Base-by-base conservation (phyloP, 1,140 invertebrate genomes). In the Lerema accius region DNA sequence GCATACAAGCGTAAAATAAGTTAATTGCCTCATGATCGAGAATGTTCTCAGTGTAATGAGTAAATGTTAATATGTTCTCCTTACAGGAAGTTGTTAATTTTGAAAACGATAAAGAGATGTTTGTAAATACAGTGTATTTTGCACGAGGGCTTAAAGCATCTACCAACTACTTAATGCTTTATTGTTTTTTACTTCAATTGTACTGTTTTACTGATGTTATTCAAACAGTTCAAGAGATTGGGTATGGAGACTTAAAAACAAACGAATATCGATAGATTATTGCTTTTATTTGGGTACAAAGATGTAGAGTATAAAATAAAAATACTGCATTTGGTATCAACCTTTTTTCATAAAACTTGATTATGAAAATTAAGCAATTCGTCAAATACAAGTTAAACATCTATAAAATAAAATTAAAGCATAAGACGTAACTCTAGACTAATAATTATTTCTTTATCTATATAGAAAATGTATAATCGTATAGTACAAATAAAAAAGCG, bases 221-320 rank as follows among this genome's bases (percentile, higher is more conserved):
- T 37, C 10, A 37, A 37, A 11, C 11, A 37, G 35, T 11, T 7
- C 3, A 37, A 7, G 4, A 1, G 1, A 37, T 1, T 1, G 28
- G 28, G 6, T 7, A 7, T 3, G 3, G 35, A 4, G 35, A 1
- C 1, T 0, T 1, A 45, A 42, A 49, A 71, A 78, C 68, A 62
- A 65, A 76, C 69, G 61, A 53, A 3, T 19, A 43, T 67, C 15
- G 70, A 78, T 75, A 79, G 82, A 84, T 85, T 86, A 88, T 86
- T 90, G 82, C 79, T 86, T 90, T 89, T 88, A 88, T 90, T 89
- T 78, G 82, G 85, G 82, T 90, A 90, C 77, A 90, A 90, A 88
- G 85, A 84, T 88, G 86, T 88, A 90, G 85, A 89, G 72, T 90
- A 90, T 85, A 90, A 90, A 90, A 88, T 88, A 88, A 90, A 88